These are phyloP conservation scores for Galaxea fascicularis DNA, from an alignment of 92 coral and sea anemone species.

Conservation along the genomic window DNA sequence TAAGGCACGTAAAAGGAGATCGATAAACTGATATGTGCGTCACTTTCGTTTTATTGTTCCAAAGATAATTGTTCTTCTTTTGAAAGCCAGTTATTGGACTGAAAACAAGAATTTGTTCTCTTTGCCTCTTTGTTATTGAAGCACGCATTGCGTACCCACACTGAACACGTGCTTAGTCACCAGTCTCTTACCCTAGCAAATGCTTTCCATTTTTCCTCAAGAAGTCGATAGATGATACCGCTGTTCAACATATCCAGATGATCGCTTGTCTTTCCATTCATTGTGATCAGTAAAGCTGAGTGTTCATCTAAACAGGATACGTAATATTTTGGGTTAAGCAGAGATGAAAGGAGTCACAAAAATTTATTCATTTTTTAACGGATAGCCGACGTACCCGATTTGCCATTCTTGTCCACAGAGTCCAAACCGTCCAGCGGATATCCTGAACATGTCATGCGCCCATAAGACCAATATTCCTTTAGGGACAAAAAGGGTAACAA, in stretches of 20 bases:
- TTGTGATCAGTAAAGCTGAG: constrained; percentile 79
- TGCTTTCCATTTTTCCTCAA: constrained; percentile 88
- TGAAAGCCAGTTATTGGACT: too few relatives aligned
- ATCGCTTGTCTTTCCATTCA: constrained; percentile 72
- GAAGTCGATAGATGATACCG: constrained; percentile 84
- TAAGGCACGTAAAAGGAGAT: too few relatives aligned
- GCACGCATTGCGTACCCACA: not conserved
- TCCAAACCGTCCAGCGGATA: constrained; percentile 87
- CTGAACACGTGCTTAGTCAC: too few relatives aligned
- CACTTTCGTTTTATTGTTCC: too few relatives aligned
- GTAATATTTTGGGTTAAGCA: too few relatives aligned
- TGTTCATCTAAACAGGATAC: constrained; percentile 55
- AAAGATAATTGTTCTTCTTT: too few relatives aligned
- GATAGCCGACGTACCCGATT: constrained; percentile 46
- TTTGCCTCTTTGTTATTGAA: not conserved
- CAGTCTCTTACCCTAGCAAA: constrained; percentile 72
- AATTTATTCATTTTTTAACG: not conserved
- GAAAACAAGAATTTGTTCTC: not conserved
- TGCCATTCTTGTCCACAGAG: constrained; percentile 78
- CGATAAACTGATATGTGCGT: too few relatives aligned
- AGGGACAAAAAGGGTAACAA: not conserved
- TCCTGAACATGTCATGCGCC: constrained; percentile 80
- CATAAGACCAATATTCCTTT: constrained; percentile 87
- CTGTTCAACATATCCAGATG: constrained; percentile 84
- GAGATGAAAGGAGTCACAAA: not conserved